These are phyloP conservation scores for Hyperoodon ampullatus DNA, from an alignment of 2,113 vertebrate species.

Conservation along the genomic window DNA sequence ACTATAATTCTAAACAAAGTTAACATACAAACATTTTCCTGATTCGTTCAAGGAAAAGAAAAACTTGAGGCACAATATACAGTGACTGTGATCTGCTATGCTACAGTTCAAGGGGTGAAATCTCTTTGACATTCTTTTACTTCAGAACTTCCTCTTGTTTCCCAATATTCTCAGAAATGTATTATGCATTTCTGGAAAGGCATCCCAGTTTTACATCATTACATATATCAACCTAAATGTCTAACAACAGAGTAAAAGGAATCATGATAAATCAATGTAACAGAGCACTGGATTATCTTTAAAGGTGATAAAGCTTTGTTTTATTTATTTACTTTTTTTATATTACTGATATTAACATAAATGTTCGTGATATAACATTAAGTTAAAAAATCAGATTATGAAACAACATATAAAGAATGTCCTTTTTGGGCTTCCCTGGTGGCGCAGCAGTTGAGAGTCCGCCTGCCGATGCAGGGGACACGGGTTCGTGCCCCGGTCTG, in stretches of 20 bases:
- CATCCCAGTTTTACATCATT: background rate
- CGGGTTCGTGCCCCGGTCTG: too few relatives aligned
- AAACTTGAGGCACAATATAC: background rate
- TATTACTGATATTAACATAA: background rate
- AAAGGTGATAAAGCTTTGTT: background rate
- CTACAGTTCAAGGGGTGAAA: background rate
- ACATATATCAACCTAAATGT: constrained; percentile 30
- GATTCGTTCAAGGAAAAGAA: background rate
- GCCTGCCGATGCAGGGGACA: too few relatives aligned
- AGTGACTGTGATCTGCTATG: background rate
- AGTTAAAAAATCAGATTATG: constrained; percentile 27
- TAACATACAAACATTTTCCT: background rate
- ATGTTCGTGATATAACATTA: constrained; percentile 17
- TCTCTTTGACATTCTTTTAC: background rate
- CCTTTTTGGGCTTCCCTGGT: background rate
- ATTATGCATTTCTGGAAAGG: constrained; percentile 31
- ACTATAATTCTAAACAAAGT: constrained; percentile 13
- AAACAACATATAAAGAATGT: background rate
- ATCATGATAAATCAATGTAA: background rate
- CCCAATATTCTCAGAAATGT: background rate
- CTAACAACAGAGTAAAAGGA: background rate
- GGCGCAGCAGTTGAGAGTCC: too few relatives aligned
- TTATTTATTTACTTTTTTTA: constrained; percentile 15
- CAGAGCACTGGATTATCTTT: background rate
- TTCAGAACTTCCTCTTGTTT: background rate